Percentiles rank a stretch among this genome's conserved stretches.
These are phyloP conservation scores for Meliscaeva auricollis DNA, from an alignment of 2,888 invertebrate species.

Conservation along the genomic window DNA sequence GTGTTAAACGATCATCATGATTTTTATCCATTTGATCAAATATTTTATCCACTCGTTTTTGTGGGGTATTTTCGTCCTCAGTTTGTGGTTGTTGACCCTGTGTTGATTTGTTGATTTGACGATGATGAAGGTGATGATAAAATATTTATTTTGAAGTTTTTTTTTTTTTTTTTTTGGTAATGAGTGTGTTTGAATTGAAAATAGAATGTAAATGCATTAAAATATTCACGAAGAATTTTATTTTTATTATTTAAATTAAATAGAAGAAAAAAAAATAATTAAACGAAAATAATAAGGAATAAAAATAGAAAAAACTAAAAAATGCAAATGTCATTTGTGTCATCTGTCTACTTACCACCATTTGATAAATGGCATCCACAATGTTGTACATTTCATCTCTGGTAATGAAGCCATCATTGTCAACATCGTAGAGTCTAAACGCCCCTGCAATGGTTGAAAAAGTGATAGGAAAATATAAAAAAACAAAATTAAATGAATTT, in stretches of 20 bases:
- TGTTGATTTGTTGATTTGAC: conserved; percentile 3
- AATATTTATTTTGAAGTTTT: neutral
- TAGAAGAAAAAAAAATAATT: neutral
- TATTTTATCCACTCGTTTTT: conserved; percentile 98
- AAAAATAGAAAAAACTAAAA: conserved; percentile 10
- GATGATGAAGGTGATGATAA: neutral
- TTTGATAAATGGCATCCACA: conserved; percentile 98
- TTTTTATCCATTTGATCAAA: conserved; percentile 99
- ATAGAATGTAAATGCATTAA: conserved; percentile 12
- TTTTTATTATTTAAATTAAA: neutral
- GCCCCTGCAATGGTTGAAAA: conserved; percentile 90
- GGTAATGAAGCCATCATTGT: conserved; percentile 98
- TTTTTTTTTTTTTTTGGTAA: conserved; percentile 3
- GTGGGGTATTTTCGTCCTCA: conserved; percentile 96
- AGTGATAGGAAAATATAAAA: conserved; percentile 3
- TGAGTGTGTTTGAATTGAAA: conserved; percentile 19
- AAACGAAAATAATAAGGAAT: neutral
- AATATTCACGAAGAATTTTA: neutral
- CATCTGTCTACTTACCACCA: conserved; percentile 92
- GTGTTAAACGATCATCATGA: conserved; percentile 97
- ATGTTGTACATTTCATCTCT: conserved; percentile 98
- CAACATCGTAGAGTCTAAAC: conserved; percentile 97
- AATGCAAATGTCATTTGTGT: conserved; percentile 10
- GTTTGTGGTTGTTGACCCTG: conserved; percentile 95
- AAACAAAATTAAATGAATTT: neutral